A percentile compares a stretch with the other conserved stretches of the same genome.
phyloP scores from a whole-genome alignment of 2,797 vertebrate species.

The Kryptopterus vitreolus region DNA sequence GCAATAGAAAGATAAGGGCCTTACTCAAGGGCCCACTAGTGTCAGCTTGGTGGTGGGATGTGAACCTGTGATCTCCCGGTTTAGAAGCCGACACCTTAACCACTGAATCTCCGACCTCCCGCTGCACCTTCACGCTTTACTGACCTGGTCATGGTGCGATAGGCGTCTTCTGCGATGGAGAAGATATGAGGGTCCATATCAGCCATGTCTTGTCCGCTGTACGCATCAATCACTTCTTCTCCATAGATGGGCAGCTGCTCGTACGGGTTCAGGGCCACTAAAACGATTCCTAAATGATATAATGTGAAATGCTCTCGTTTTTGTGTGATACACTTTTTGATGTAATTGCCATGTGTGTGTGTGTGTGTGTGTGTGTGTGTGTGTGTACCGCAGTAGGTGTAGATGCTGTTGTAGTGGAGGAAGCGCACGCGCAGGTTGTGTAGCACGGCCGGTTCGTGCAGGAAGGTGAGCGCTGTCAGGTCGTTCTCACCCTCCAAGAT shows the following conservation, averaged over 20 bases:
- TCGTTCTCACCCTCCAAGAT: slow-evolving; percentile 76
- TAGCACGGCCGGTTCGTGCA: slow-evolving; percentile 78
- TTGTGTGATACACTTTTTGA: too few relatives aligned
- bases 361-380: slow-evolving; percentile 36
- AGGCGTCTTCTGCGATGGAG: slow-evolving; percentile 80
- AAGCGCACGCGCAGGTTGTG: slow-evolving; percentile 78
- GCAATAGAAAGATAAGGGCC: too few relatives aligned
- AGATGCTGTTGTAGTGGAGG: slow-evolving; percentile 78
- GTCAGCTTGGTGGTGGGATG: too few relatives aligned
- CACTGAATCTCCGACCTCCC: too few relatives aligned
- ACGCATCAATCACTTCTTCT: slow-evolving; percentile 79
- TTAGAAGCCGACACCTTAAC: too few relatives aligned
- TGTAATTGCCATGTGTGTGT: not conserved
- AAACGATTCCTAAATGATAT: slow-evolving; percentile 72
- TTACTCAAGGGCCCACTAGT: too few relatives aligned
- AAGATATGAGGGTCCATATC: slow-evolving; percentile 84
- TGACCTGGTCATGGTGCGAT: slow-evolving; percentile 80
- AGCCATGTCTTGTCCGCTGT: slow-evolving; percentile 75
- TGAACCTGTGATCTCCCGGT: too few relatives aligned
- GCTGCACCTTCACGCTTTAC: slow-evolving; percentile 4
- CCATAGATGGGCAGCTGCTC: slow-evolving; percentile 78
- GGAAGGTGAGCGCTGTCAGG: slow-evolving; percentile 80
- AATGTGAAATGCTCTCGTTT: too few relatives aligned
- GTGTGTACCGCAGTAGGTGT: slow-evolving; percentile 77
- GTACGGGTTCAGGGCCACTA: slow-evolving; percentile 80